These are phyloP conservation scores for Ahaetulla prasina DNA, from an alignment of 2,113 vertebrate genomes.

Conservation along the genomic window DNA sequence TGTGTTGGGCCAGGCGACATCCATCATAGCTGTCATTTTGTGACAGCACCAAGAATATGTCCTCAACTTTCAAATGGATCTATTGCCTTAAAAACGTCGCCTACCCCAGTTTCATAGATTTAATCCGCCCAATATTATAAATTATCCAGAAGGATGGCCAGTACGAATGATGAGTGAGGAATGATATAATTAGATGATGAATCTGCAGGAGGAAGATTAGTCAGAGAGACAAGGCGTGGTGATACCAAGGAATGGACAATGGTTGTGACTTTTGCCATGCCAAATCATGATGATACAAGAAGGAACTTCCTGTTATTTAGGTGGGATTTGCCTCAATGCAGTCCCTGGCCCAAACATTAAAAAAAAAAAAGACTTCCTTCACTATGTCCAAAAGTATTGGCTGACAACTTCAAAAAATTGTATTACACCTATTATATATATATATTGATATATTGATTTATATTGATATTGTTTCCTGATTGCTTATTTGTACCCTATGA, in stretches of 20 bases:
- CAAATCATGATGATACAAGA: background rate
- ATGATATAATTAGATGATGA: background rate
- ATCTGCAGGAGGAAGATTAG: background rate
- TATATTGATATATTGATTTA: too few species aligned
- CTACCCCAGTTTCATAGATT: background rate
- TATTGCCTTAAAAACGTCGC: background rate
- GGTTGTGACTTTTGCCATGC: background rate
- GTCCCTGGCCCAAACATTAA: background rate
- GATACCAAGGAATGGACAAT: background rate
- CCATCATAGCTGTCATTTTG: background rate
- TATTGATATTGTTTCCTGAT: too few species aligned
- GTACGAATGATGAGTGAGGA: background rate
- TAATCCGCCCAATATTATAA: background rate
- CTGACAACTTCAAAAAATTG: background rate
- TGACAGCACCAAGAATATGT: background rate
- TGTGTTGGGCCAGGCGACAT: background rate
- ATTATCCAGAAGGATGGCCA: background rate
- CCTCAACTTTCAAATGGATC: background rate
- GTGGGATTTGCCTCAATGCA: background rate
- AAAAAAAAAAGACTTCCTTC: background rate
- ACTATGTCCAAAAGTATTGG: background rate
- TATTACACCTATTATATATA: background rate
- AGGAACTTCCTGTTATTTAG: background rate
- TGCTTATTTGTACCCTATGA: too few species aligned
- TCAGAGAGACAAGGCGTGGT: background rate